Percentiles rank a stretch among this genome's conserved stretches.
phyloP scores from a whole-genome alignment of 2,888 invertebrate species.

The Polia nebulosa region DNA sequence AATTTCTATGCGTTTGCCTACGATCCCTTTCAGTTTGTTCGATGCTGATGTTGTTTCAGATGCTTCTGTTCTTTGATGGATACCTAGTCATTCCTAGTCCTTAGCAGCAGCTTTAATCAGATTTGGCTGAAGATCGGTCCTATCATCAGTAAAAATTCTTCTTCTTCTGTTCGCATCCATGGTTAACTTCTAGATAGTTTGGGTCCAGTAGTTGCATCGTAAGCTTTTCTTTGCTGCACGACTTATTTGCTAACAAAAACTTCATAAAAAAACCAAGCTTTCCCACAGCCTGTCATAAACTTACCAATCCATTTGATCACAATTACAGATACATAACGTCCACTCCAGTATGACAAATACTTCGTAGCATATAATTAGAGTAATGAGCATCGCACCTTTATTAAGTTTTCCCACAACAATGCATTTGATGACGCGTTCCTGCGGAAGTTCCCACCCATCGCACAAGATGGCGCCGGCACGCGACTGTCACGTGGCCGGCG shows the following conservation, averaged over 20 bases:
- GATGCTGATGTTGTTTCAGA: too few relatives aligned
- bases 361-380: slow-evolving; percentile 59
- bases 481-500: slow-evolving; percentile 78
- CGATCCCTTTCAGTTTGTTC: too few relatives aligned
- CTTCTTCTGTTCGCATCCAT: too few relatives aligned
- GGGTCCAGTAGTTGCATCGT: too few relatives aligned
- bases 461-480: slow-evolving; percentile 85
- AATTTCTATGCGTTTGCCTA: too few relatives aligned
- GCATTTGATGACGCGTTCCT: slow-evolving; percentile 76
- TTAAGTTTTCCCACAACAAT: slow-evolving; percentile 83
- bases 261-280: not conserved
- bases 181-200: too few relatives aligned
- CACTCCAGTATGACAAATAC: slow-evolving; percentile 50
- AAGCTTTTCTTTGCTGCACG: too few relatives aligned
- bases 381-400: slow-evolving; percentile 73
- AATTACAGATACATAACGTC: slow-evolving; percentile 36
- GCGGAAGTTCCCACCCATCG: slow-evolving; percentile 88
- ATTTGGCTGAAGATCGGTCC: too few relatives aligned
- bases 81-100: too few relatives aligned
- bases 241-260: not conserved
- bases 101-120: too few relatives aligned
- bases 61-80: too few relatives aligned
- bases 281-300: slow-evolving; percentile 33
- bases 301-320: slow-evolving; percentile 27
- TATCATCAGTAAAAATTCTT: too few relatives aligned